Conservation (phyloP, 2,113 vertebrate species). For the Corydoras sp. region DNA sequence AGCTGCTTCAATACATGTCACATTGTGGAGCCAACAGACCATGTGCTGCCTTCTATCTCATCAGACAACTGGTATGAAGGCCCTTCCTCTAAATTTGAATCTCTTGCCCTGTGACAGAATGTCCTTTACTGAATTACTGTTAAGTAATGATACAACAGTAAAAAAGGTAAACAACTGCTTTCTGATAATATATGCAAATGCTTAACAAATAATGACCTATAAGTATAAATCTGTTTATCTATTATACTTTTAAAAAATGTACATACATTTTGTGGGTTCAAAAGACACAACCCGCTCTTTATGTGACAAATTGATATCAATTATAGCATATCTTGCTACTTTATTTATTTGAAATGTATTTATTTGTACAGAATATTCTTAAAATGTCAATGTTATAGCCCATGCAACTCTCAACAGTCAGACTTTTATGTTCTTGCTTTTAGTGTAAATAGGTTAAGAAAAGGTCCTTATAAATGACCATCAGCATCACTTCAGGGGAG, state of each 20-base stretch:
- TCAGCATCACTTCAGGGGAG: conserved; percentile 41
- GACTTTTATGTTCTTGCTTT: too few species aligned
- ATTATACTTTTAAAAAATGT: too few species aligned
- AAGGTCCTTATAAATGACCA: conserved; percentile 11
- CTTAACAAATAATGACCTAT: conserved; percentile 68
- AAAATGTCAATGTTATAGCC: too few species aligned
- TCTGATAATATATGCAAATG: conserved; percentile 59
- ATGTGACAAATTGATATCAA: too few species aligned
- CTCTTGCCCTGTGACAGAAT: conserved; percentile 65
- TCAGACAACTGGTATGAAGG: conserved; percentile 86
- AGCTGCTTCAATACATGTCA: conserved; percentile 79
- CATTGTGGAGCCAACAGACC: conserved; percentile 78
- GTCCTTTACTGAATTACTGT: conserved; percentile 77
- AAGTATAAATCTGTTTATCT: conserved; percentile 41
- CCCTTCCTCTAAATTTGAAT: conserved; percentile 72
- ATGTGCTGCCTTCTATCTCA: conserved; percentile 57
- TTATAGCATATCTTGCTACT: too few species aligned
- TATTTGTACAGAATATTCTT: too few species aligned
- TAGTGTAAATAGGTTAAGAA: conserved; percentile 5
- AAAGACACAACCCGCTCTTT: too few species aligned
- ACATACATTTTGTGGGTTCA: too few species aligned
- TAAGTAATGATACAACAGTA: conserved; percentile 62
- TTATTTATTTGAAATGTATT: too few species aligned
- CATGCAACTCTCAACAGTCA: too few species aligned
- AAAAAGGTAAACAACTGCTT: conserved; percentile 83